Base-by-base conservation (phyloP, 2,113 vertebrate genomes). In the Melanerpes formicivorus region DNA sequence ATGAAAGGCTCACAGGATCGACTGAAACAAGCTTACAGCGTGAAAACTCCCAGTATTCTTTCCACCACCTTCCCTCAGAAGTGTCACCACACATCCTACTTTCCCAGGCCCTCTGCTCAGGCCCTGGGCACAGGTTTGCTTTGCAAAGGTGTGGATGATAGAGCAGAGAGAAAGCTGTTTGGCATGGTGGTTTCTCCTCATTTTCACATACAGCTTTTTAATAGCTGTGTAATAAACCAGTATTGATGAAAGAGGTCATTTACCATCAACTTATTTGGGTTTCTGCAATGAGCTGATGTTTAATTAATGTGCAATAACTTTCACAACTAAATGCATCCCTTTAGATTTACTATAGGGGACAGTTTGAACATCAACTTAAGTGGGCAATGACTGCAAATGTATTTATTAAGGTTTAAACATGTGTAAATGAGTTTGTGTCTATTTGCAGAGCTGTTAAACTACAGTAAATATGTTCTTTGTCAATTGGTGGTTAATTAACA, bases 371-470 rank as follows among this genome's bases (percentile, higher is more conserved):
- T 96, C 75, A 90, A 29, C 89, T 84, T 96, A 94, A 96, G 81
- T 37, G 64, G 75, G 72, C 90, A 84, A 65, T 95, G 73, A 94
- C 73, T 96, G 52, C 93, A 96, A 95, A 80, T 94, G 62, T 94
- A 93, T 96, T 96, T 97, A 96, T 95, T 97, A 92, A 94, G 91
- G 84, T 94, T 96, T 96, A 97, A 97, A 96, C 78, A 83, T 89
- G 92, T 94, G 92, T 95, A 95, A 95, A 90, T 96, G 72, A 81
- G 71, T 95, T 88, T 90, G 75, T 93, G 83, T 95, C 94, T 95
- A 80, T 96, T 96, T 95, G 88, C 40, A 83, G 81, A 94, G 87
- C 72, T 85, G 82, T 95, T 96, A 95, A 79, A 94, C 85, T 95
- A 96, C 66, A 89, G 92, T 95, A 96, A 96, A 90, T 90, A 96